Conservation (phyloP, 23 tunicate genomes). For the Halocynthia roretzi region DNA sequence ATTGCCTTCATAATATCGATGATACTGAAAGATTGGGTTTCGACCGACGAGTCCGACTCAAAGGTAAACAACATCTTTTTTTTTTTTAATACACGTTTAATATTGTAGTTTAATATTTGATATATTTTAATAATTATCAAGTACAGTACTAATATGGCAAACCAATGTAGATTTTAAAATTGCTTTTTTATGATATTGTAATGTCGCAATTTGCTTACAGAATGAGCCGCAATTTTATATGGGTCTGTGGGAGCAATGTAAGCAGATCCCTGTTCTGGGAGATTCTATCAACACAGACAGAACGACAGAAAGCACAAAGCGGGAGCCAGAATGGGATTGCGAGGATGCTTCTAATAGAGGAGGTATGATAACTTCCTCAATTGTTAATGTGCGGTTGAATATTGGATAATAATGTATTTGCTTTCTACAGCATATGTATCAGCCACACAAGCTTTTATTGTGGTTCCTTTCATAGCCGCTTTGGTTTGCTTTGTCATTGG, state of each 20-base stretch:
- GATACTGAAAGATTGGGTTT: slow-evolving; percentile 76
- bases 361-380: slow-evolving; percentile 21
- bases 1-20: slow-evolving; percentile 76
- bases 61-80: background rate
- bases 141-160: background rate
- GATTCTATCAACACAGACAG: slow-evolving; percentile 3
- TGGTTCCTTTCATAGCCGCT: slow-evolving; percentile 66
- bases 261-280: slow-evolving; percentile 9
- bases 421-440: slow-evolving; percentile 60
- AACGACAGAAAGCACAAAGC: background rate
- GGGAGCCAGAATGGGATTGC: slow-evolving; percentile 48
- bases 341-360: slow-evolving; percentile 29
- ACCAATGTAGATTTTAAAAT: background rate
- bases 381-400: background rate
- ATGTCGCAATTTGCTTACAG: background rate
- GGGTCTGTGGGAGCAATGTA: slow-evolving; percentile 77
- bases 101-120: background rate
- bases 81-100: background rate
- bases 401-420: background rate
- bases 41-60: slow-evolving; percentile 52
- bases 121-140: background rate
- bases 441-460: slow-evolving; percentile 65
- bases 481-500: slow-evolving; percentile 67
- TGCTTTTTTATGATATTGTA: too few relatives aligned
- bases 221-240: slow-evolving; percentile 59